Evolutionary conservation across 1,140 invertebrate species (phyloP).

Genomic region (Trachelipus rathkii): DNA sequence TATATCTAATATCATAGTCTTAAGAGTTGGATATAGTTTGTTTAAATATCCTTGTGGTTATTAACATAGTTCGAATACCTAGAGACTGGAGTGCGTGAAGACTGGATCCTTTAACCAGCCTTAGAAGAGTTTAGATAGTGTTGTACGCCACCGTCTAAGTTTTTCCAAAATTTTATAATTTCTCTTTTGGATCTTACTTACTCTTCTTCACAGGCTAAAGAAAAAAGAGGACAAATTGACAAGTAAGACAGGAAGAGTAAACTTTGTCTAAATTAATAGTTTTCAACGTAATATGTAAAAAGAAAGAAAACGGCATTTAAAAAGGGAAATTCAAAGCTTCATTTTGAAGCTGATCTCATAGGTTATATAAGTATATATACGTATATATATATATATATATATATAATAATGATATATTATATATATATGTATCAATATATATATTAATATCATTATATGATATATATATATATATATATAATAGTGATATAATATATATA

Average conservation of each 20-base stretch:
- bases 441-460: background rate
- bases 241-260: too few relatives aligned
- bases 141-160: constrained; percentile 96
- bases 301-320: too few relatives aligned
- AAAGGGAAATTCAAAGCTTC: too few relatives aligned
- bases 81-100: constrained; percentile 95
- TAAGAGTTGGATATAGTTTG: constrained; percentile 98
- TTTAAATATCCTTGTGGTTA: constrained; percentile 99
- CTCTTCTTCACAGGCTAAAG: constrained; percentile 97
- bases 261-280: too few relatives aligned
- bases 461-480: constrained; percentile 18
- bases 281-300: too few relatives aligned
- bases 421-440: constrained; percentile 1
- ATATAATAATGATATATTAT: constrained; percentile 16
- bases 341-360: too few relatives aligned
- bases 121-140: constrained; percentile 95
- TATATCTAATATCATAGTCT: constrained; percentile 99
- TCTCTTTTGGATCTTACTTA: constrained; percentile 99
- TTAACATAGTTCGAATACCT: constrained; percentile 99
- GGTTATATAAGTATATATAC: constrained; percentile 12
- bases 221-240: constrained; percentile 38
- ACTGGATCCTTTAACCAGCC: constrained; percentile 98
- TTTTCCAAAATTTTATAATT: constrained; percentile 99
- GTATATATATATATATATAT: too few relatives aligned
- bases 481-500: constrained; percentile 14